A percentile compares a stretch with the other conserved stretches of the same genome.
Conservation (phyloP, 2,113 vertebrate genomes). For the Oostethus manadensis region DNA sequence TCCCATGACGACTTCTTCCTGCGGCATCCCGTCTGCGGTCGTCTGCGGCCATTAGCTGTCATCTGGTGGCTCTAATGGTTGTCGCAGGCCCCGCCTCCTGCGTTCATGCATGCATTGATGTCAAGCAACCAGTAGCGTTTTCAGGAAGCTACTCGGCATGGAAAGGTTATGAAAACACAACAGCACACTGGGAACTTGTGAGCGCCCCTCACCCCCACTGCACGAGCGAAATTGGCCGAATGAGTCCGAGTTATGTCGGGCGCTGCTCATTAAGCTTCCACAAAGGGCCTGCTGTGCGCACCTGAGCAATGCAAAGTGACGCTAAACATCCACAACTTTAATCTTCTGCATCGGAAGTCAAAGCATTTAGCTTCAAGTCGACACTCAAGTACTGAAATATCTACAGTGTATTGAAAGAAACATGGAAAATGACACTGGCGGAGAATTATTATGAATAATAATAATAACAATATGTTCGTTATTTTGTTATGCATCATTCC, state of each 20-base stretch:
- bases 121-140: constrained; percentile 57
- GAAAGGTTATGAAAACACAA: constrained; percentile 69
- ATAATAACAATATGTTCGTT: no score
- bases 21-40: constrained; percentile 64
- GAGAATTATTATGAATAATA: no score
- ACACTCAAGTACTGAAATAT: no score
- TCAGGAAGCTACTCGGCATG: constrained; percentile 57
- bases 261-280: not conserved
- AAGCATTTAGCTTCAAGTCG: no score
- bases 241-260: not conserved
- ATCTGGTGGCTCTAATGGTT: constrained; percentile 63
- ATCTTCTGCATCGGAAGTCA: no score
- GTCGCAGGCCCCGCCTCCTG: constrained; percentile 53
- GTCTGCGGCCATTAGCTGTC: constrained; percentile 45
- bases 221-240: not conserved
- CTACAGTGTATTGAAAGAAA: no score
- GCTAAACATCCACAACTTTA: not conserved
- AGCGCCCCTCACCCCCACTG: not conserved
- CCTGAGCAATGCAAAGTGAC: not conserved
- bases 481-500: no score
- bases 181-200: constrained; percentile 31
- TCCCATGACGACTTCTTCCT: constrained; percentile 77
- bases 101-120: constrained; percentile 47
- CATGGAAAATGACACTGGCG: no score
- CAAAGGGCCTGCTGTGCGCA: constrained; percentile 4